Conservation (phyloP, 2,113 vertebrate species). For the Sceloporus tristichus region DNA sequence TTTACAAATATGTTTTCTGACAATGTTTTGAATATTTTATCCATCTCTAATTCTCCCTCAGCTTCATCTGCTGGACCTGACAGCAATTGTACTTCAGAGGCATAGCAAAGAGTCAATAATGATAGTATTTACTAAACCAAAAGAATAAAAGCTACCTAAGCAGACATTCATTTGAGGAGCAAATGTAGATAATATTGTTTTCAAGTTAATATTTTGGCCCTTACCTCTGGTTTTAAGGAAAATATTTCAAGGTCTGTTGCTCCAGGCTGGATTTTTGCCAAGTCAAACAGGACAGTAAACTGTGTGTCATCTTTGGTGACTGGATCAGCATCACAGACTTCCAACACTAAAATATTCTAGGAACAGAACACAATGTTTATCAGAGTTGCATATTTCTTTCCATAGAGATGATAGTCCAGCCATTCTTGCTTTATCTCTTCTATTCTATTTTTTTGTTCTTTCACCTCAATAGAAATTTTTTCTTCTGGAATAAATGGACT, state of each 20-base stretch:
- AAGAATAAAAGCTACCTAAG: neutral
- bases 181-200: neutral
- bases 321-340: conserved; percentile 77
- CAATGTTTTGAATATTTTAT: too few species aligned
- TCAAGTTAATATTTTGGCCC: neutral
- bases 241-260: conserved; percentile 75
- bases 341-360: conserved; percentile 80
- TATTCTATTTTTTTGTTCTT: neutral
- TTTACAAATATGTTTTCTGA: too few species aligned
- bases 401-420: neutral
- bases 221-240: conserved; percentile 79
- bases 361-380: conserved; percentile 40
- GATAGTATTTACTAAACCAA: neutral
- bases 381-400: neutral
- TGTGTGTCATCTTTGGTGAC: conserved; percentile 75
- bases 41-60: neutral
- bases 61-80: neutral
- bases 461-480: neutral
- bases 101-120: conserved; percentile 17
- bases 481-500: neutral
- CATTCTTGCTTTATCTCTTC: neutral
- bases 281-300: conserved; percentile 80
- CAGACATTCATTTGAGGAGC: neutral
- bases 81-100: neutral
- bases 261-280: conserved; percentile 77